Evolutionary conservation across 2,888 invertebrate species (phyloP).

Genomic region (Terebella lapidaria): DNA sequence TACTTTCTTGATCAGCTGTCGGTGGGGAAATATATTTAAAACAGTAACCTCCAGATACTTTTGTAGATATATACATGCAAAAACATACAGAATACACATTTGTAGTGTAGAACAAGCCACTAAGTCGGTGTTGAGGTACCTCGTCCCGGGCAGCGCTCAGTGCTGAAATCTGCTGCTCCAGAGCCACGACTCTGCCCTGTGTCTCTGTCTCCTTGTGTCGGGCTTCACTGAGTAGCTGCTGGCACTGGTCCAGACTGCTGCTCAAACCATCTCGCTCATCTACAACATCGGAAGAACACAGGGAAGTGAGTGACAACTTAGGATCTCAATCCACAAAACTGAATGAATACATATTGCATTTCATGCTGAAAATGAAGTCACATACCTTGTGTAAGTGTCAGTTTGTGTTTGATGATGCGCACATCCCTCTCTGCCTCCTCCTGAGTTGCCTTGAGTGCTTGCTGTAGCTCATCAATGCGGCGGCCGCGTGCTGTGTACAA

Average conservation of each 20-base stretch:
- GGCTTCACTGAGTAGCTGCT: constrained; percentile 32
- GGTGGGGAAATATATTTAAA: too few relatives aligned
- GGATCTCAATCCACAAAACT: neutral
- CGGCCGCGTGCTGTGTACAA: constrained; percentile 46
- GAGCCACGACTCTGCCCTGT: constrained; percentile 31
- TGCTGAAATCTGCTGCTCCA: constrained; percentile 36
- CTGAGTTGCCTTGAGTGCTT: constrained; percentile 27
- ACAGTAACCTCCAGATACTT: too few relatives aligned
- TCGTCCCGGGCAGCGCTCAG: constrained; percentile 39
- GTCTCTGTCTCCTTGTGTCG: constrained; percentile 33
- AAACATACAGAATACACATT: too few relatives aligned
- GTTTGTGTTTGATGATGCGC: constrained; percentile 43
- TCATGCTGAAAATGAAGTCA: neutral
- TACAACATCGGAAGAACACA: neutral
- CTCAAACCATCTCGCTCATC: constrained; percentile 34
- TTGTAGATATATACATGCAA: too few relatives aligned
- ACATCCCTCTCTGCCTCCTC: constrained; percentile 39
- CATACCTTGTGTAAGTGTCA: constrained; percentile 40
- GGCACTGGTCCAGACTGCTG: constrained; percentile 35
- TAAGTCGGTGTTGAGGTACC: too few relatives aligned
- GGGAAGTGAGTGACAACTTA: neutral
- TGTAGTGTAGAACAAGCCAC: too few relatives aligned
- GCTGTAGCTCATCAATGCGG: constrained; percentile 40
- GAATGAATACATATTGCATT: neutral
- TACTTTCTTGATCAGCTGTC: constrained; percentile 42